These are phyloP conservation scores for Sinopyrophorus schimmeli DNA, from an alignment of 2,888 invertebrate genomes.

Conservation along the genomic window DNA sequence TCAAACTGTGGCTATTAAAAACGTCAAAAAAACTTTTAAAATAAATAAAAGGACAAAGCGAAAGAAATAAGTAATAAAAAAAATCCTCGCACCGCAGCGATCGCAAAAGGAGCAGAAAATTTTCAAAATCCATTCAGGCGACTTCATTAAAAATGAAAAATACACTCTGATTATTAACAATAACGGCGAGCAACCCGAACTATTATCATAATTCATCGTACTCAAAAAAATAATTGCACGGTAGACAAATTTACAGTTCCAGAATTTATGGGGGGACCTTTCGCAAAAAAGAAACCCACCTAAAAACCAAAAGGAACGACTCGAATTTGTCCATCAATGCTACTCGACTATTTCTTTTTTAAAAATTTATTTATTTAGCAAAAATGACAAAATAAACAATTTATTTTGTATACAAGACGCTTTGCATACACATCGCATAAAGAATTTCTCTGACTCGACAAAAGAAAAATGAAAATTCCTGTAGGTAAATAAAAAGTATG, in stretches of 20 bases:
- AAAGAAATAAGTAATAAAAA: too few relatives aligned
- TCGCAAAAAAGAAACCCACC: too few relatives aligned
- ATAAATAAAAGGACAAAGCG: too few relatives aligned
- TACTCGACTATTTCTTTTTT: conserved; percentile 7
- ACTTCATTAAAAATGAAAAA: conserved; percentile 30
- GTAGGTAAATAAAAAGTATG: conserved; percentile 4
- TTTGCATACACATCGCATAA: conserved; percentile 5
- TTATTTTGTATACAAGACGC: not conserved
- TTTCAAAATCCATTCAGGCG: not conserved
- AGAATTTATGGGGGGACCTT: conserved; percentile 13
- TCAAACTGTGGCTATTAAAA: too few relatives aligned
- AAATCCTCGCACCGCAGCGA: too few relatives aligned
- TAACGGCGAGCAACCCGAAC: conserved; percentile 14
- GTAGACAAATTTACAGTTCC: conserved; percentile 17
- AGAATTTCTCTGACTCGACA: not conserved
- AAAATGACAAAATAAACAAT: conserved; percentile 11
- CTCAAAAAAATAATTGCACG: conserved; percentile 18
- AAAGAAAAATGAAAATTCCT: not conserved
- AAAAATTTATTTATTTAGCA: too few relatives aligned
- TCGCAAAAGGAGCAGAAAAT: too few relatives aligned
- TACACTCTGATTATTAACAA: conserved; percentile 24
- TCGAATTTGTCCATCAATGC: conserved; percentile 7
- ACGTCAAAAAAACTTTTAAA: too few relatives aligned
- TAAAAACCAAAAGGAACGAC: too few relatives aligned
- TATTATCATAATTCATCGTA: conserved; percentile 24